These are phyloP conservation scores for Coelinius sp. DNA, from an alignment of 2,888 invertebrate genomes.

Conservation along the genomic window DNA sequence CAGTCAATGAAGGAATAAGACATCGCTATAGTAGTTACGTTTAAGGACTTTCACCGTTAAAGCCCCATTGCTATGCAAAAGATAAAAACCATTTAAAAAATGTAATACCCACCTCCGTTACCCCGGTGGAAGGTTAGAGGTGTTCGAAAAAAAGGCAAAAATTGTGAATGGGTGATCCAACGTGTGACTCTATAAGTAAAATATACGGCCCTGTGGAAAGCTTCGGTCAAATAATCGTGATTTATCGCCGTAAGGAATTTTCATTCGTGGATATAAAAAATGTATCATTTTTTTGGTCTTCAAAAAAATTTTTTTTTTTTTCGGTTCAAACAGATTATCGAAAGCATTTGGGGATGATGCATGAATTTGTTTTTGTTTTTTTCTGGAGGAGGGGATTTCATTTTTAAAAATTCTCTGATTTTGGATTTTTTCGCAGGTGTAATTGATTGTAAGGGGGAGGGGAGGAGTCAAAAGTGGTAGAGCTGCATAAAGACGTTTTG, in stretches of 20 bases:
- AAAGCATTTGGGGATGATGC: neutral
- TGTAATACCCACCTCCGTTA: slow-evolving; percentile 64
- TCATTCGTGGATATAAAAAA: slow-evolving; percentile 33
- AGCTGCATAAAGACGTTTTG: slow-evolving; percentile 59
- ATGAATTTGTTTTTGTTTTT: slow-evolving; percentile 2
- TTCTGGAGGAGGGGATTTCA: neutral
- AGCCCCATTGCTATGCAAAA: slow-evolving; percentile 70
- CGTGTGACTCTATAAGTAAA: slow-evolving; percentile 70
- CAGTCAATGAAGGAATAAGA: slow-evolving; percentile 22
- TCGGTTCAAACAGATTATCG: neutral
- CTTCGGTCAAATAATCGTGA: slow-evolving; percentile 71
- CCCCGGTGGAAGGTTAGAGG: slow-evolving; percentile 18
- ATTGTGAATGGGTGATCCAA: slow-evolving; percentile 63
- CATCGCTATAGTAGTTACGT: slow-evolving; percentile 16
- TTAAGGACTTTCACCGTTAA: slow-evolving; percentile 26
- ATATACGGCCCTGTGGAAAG: slow-evolving; percentile 69
- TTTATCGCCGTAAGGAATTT: slow-evolving; percentile 69
- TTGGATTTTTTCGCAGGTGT: neutral
- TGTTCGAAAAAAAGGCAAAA: slow-evolving; percentile 38
- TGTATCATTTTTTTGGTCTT: neutral
- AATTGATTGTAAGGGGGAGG: neutral
- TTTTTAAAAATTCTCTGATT: neutral
- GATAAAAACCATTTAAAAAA: slow-evolving; percentile 71
- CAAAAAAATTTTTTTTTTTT: neutral
- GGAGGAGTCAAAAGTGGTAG: neutral